Base-by-base conservation (phyloP, 2,888 invertebrate genomes). In the Agrotis segetum region DNA sequence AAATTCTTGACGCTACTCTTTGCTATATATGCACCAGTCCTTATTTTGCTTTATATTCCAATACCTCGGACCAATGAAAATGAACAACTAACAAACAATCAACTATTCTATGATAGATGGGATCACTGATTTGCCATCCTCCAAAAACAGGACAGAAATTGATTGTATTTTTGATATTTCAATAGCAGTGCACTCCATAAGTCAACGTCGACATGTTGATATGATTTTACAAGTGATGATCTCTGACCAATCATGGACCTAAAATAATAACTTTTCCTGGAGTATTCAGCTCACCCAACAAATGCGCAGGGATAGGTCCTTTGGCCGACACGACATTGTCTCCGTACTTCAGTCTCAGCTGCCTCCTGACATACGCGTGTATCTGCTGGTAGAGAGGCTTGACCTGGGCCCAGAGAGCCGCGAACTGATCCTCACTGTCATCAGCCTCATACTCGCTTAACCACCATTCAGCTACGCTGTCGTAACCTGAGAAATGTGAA, bases 341-440 rank as follows among this genome's bases (percentile, higher is more conserved):
- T 0, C 98, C 98, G 88, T 98, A 98, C 74, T 96, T 96, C 71
- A 97, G 91, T 17, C 97, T 95, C 49, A 99, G 93, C 60, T 97
- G 97, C 72, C 97, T 94, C 67, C 98, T 96, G 0, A 98, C 98
- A 88, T 98, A 99, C 0, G 98, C 98, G 89, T 99, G 99, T 16
- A 99, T 95, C 89, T 98, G 97, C 62, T 97, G 92, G 87, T 99
- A 99, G 2, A 99, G 92, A 0, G 99, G 99, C 81, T 97, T 97
- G 56, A 99, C 91, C 89, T 98, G 97, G n/a, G 96, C 93, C 97
- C 98, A 98, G 1, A 98, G 96, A 0, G 95, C 92, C 4, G 97
- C 96, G 68, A 98, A 94, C 88, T 98, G 97, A 0, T 97, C 92
- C 84, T 97, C 97, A 68, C 98, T 97, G 53, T 97, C 97, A 0